Percentiles rank a stretch among this genome's conserved stretches.
These are phyloP conservation scores for Perithous albicinctus DNA, from an alignment of 2,888 invertebrate species.

Conservation along the genomic window DNA sequence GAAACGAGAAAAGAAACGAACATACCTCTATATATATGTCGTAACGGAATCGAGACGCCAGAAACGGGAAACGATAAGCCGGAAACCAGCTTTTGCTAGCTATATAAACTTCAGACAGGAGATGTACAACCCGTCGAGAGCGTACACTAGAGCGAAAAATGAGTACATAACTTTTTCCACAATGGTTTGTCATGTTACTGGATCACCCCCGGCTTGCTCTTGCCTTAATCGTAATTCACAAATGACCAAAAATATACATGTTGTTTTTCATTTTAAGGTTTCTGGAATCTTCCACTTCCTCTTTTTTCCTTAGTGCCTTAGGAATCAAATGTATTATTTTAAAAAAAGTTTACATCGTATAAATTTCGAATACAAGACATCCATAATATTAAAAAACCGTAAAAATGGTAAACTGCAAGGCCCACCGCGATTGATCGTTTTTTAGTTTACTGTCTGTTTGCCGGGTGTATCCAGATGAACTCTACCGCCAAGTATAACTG, in stretches of 20 bases:
- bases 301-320: neutral
- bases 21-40: neutral
- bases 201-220: neutral
- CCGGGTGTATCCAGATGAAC: conserved; percentile 23
- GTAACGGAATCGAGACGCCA: neutral
- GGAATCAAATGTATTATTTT: neutral
- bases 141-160: neutral
- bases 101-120: conserved; percentile 12
- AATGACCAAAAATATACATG: neutral
- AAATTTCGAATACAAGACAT: neutral
- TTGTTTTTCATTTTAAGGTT: neutral
- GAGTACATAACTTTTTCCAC: neutral
- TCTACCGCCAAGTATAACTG: conserved; percentile 57
- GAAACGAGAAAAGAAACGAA: conserved; percentile 23
- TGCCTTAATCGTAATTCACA: neutral
- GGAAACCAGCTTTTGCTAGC: conserved; percentile 1
- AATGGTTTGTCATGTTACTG: neutral
- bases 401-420: conserved; percentile 43
- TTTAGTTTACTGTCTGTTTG: conserved; percentile 31
- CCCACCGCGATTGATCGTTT: conserved; percentile 20
- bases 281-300: neutral
- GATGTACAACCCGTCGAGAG: conserved; percentile 14
- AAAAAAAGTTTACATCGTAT: neutral
- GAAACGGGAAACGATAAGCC: conserved; percentile 1
- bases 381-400: neutral